Evolutionary conservation across 2,888 invertebrate species (phyloP), one percentile per base, ranked within the genome.

Genomic region (Oscheius sp.): DNA sequence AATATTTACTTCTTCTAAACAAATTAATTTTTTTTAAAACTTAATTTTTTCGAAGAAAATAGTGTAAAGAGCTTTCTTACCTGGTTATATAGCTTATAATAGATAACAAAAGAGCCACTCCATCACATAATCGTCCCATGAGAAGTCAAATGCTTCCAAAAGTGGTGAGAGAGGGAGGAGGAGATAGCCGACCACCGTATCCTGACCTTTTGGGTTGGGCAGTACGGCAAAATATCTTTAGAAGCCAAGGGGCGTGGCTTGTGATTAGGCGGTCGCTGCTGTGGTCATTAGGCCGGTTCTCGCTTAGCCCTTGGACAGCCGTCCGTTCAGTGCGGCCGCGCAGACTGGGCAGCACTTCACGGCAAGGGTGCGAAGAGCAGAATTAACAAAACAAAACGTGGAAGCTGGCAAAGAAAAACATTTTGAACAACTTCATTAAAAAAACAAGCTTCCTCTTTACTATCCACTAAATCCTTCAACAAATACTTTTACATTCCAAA

Each of bases 231-330:
- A 25, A 20, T 25, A 48, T 37, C 37, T 15, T 37, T 37, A 37
- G 37, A 25, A 25, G 23, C 57, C 25, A 8, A 20, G 34, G 45
- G 61, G 61, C 61, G 61, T 25, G 45, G 61, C 45, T 25, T 29
- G 45, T 45, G 61, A 61, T 61, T 61, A 61, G 61, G 45, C 61
- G 55, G 20, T 17, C 34, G 34, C 42, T n/a, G 45, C 25, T 17
- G 61, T 61, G 61, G 61, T 61, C 61, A 61, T 61, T 61, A n/a
- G 61, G 42, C 61, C 61, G 61, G 61, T 61, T 61, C 45, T 45
- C 61, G 45, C 27, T 27, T 61, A 61, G 57, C 57, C 57, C n/a
- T 15, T n/a, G 20, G 58, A 61, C 61, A 61, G 61, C 61, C 45
- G 45, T 61, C 61, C 61, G 42, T 29, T 29, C 57, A 15, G 23